Conservation (phyloP, 2,888 invertebrate genomes). For the Papilio gigon region DNA sequence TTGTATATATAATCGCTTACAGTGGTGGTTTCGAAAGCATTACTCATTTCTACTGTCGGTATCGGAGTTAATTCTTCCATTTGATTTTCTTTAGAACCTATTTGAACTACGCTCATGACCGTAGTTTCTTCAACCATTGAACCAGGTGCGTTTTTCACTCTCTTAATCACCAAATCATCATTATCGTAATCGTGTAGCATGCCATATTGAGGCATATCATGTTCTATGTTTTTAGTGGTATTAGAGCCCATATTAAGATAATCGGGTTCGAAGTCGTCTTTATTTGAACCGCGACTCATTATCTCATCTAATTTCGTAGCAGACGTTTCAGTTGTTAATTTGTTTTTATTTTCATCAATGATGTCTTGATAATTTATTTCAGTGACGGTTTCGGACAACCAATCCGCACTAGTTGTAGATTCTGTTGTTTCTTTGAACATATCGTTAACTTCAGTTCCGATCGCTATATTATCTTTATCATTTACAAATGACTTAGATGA, state of each 20-base stretch:
- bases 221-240: slow-evolving; percentile 57
- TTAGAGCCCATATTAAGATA: slow-evolving; percentile 65
- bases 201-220: slow-evolving; percentile 64
- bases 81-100: slow-evolving; percentile 26
- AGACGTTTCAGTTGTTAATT: slow-evolving; percentile 59
- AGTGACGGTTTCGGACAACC: slow-evolving; percentile 68
- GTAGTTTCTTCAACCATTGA: slow-evolving; percentile 38
- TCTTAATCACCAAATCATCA: slow-evolving; percentile 67
- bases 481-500: slow-evolving; percentile 68
- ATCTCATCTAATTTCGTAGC: slow-evolving; percentile 62
- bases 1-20: slow-evolving; percentile 70
- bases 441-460: slow-evolving; percentile 48
- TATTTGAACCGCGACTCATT: slow-evolving; percentile 56
- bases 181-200: slow-evolving; percentile 69
- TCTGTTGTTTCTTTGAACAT: slow-evolving; percentile 47
- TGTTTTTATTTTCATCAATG: slow-evolving; percentile 60
- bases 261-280: slow-evolving; percentile 74
- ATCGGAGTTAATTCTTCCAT: slow-evolving; percentile 43
- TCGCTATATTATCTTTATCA: slow-evolving; percentile 45
- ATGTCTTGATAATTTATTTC: slow-evolving; percentile 65
- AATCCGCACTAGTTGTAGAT: slow-evolving; percentile 63
- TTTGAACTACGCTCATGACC: slow-evolving; percentile 40
- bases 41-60: slow-evolving; percentile 23
- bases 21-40: slow-evolving; percentile 63
- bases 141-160: slow-evolving; percentile 58